Conservation (phyloP, 2,888 invertebrate species). For the Ophioninae sp. region DNA sequence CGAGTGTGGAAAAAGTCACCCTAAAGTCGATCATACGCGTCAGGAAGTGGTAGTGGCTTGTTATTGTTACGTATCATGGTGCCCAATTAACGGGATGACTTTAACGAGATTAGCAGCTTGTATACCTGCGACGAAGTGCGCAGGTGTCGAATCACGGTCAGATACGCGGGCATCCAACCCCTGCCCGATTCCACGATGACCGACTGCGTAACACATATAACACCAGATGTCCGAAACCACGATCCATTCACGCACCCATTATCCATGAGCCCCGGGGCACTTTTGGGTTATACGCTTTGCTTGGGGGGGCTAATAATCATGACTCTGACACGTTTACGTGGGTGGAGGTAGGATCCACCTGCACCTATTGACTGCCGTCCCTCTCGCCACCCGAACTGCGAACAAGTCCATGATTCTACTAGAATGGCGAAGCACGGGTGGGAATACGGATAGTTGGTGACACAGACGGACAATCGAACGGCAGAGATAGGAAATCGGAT, state of each 20-base stretch:
- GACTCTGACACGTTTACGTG: too few species aligned
- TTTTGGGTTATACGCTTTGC: not conserved
- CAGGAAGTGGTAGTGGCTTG: not conserved
- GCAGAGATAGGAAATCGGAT: too few species aligned
- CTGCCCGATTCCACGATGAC: conserved; percentile 9
- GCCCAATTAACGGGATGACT: conserved; percentile 21
- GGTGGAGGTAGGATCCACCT: conserved; percentile 28
- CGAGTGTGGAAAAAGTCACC: too few species aligned
- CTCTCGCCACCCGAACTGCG: too few species aligned
- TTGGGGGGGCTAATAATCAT: not conserved
- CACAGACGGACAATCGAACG: too few species aligned
- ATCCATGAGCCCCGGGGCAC: conserved; percentile 39
- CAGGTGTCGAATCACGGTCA: conserved; percentile 72
- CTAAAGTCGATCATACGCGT: too few species aligned
- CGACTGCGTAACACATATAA: conserved; percentile 4
- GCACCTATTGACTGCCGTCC: not conserved
- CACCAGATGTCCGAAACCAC: conserved; percentile 71
- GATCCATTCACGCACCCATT: conserved; percentile 65
- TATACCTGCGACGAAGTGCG: conserved; percentile 42
- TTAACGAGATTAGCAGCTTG: conserved; percentile 3
- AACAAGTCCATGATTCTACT: too few species aligned
- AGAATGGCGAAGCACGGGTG: too few species aligned
- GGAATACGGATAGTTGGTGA: too few species aligned
- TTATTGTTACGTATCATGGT: not conserved
- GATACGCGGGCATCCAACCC: conserved; percentile 26